Conservation (phyloP, 1,140 invertebrate species). For the Eupristina koningsbergeri region DNA sequence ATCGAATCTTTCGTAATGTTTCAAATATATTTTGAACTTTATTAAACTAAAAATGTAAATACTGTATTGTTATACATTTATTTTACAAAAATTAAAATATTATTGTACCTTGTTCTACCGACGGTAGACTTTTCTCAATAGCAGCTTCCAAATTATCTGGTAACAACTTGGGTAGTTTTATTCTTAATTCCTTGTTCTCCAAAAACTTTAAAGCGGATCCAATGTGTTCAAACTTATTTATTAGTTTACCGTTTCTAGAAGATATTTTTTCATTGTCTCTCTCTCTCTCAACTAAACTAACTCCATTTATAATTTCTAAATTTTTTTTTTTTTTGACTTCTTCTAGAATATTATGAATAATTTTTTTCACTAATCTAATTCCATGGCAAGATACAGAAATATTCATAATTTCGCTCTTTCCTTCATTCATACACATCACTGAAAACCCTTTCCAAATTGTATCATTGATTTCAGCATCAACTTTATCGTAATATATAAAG, state of each 20-base stretch:
- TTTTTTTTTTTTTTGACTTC: conserved; percentile 63
- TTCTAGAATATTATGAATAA: conserved; percentile 70
- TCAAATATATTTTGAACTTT: too few species aligned
- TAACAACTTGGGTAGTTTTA: conserved; percentile 78
- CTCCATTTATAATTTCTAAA: conserved; percentile 77
- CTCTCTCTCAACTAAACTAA: conserved; percentile 77
- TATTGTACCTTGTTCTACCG: conserved; percentile 56
- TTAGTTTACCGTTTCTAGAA: conserved; percentile 68
- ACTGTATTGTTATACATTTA: too few species aligned
- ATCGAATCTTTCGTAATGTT: too few species aligned
- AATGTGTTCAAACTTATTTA: conserved; percentile 73
- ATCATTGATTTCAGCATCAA: conserved; percentile 34
- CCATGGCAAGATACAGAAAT: conserved; percentile 72
- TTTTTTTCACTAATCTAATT: conserved; percentile 69
- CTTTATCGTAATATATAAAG: not conserved
- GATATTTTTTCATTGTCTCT: conserved; percentile 47
- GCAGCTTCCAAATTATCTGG: conserved; percentile 63
- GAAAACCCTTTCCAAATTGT: conserved; percentile 62
- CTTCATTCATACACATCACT: conserved; percentile 54
- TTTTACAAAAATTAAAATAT: too few species aligned
- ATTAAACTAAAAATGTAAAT: too few species aligned
- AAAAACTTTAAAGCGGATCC: conserved; percentile 78
- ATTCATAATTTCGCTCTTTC: conserved; percentile 61
- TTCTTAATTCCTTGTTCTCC: conserved; percentile 79
- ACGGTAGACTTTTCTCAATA: conserved; percentile 60